These are phyloP conservation scores for Amphiura filiformis DNA, from an alignment of 35 echinoderm and acorn worm genomes.

Conservation along the genomic window DNA sequence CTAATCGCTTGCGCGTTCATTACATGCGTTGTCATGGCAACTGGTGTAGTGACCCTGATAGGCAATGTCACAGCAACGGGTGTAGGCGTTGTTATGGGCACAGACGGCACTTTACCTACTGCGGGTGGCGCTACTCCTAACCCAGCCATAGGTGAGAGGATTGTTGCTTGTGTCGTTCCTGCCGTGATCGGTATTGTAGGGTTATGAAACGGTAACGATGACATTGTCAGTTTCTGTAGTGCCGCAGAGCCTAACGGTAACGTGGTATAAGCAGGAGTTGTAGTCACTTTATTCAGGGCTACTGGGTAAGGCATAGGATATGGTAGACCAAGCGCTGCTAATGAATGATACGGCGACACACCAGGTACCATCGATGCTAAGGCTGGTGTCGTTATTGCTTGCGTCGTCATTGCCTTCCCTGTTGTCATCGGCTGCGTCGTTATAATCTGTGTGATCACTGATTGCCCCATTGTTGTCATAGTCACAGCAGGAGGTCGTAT, in stretches of 20 bases:
- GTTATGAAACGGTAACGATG: not conserved
- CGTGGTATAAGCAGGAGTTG: not conserved
- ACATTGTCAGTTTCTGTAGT: not conserved
- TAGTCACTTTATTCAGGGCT: not conserved
- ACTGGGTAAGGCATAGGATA: not conserved
- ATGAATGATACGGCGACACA: not conserved
- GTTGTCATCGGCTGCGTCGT: not conserved
- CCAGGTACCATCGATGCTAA: not conserved
- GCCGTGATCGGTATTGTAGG: not conserved
- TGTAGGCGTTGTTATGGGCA: not conserved
- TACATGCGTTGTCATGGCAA: not conserved
- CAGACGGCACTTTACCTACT: not conserved
- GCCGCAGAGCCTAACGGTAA: not conserved
- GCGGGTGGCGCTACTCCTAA: not conserved
- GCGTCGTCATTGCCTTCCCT: not conserved
- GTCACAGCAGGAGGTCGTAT: not conserved
- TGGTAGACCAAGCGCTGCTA: not conserved
- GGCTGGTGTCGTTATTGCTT: not conserved
- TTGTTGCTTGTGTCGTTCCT: not conserved
- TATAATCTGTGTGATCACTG: not conserved
- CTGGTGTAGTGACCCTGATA: not conserved
- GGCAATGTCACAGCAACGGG: constrained; percentile 15
- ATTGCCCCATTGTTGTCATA: not conserved
- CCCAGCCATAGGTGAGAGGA: not conserved
- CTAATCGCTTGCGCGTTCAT: not conserved